A percentile compares a stretch with the other conserved stretches of the same genome.
phyloP scores from a whole-genome alignment of 2,113 vertebrate genomes.

The Gallinago undulata region DNA sequence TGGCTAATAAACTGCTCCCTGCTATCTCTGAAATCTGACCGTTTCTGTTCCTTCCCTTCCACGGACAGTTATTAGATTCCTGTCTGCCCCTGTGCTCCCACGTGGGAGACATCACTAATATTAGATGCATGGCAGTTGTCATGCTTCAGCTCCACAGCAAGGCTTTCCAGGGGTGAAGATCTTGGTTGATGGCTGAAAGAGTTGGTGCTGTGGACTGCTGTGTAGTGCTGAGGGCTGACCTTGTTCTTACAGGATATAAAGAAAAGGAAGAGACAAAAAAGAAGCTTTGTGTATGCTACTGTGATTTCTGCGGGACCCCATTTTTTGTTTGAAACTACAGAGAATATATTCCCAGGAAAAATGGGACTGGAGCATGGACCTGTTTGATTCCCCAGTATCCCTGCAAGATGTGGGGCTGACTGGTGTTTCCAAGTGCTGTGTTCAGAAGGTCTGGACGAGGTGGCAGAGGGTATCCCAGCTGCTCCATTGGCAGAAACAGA shows the following conservation, averaged over 20 bases:
- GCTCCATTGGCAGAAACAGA: background rate
- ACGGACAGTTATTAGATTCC: background rate
- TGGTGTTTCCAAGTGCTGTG: background rate
- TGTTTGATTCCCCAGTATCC: background rate
- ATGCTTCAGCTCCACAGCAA: background rate
- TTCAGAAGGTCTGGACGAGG: background rate
- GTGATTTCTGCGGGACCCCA: background rate
- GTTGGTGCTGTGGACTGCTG: background rate
- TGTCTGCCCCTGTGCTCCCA: background rate
- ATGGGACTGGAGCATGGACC: background rate
- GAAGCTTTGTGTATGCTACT: background rate
- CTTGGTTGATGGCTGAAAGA: background rate
- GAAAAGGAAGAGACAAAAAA: background rate
- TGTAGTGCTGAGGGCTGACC: background rate
- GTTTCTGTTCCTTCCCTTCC: slow-evolving; percentile 10
- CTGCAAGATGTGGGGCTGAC: background rate
- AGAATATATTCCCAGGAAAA: background rate
- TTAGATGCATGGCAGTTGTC: background rate
- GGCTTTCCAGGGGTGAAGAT: background rate
- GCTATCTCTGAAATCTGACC: background rate
- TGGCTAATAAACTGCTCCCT: slow-evolving; percentile 39
- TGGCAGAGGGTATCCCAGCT: background rate
- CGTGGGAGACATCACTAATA: background rate
- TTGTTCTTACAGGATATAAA: background rate
- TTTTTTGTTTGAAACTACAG: background rate